Percentiles rank a stretch among this genome's conserved stretches.
phyloP scores from a whole-genome alignment of 2,888 invertebrate genomes.

The Aphodius granarius region DNA sequence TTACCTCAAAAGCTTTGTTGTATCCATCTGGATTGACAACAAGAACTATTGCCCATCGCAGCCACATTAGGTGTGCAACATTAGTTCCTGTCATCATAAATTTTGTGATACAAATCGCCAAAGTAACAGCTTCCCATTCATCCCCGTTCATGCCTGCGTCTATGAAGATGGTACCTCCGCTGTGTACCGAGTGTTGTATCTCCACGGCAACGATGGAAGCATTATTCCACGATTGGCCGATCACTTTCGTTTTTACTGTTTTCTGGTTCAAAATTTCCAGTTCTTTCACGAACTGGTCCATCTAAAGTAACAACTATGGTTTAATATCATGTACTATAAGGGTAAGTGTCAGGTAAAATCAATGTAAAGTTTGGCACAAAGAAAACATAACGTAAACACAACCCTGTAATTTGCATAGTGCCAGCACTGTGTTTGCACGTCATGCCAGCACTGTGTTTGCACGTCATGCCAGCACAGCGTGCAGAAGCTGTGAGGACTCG shows the following conservation, averaged over 20 bases:
- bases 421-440: too few relatives aligned
- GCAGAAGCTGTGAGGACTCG: too few relatives aligned
- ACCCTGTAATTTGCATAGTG: too few relatives aligned
- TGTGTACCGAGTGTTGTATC: constrained; percentile 8
- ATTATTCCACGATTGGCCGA: constrained; percentile 18
- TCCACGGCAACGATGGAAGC: constrained; percentile 14
- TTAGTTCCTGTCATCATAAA: constrained; percentile 7
- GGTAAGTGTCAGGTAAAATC: too few relatives aligned
- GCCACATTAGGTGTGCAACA: constrained; percentile 10
- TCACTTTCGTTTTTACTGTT: constrained; percentile 12
- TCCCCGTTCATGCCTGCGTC: constrained; percentile 24
- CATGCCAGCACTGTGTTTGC: too few relatives aligned
- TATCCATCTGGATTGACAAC: constrained; percentile 27
- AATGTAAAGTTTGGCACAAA: too few relatives aligned
- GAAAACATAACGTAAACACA: too few relatives aligned
- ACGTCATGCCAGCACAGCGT: too few relatives aligned
- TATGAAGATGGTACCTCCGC: constrained; percentile 17
- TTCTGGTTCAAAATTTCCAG: constrained; percentile 4
- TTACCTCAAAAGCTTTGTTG: constrained; percentile 1
- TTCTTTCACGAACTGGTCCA: not conserved
- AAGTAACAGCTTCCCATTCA: constrained; percentile 21
- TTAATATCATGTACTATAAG: not conserved
- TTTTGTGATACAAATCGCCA: constrained; percentile 16
- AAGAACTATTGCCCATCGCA: constrained; percentile 19
- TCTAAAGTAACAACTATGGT: not conserved